Evolutionary conservation across 2,113 vertebrate species (phyloP).

Genomic region (Ondatra zibethicus): DNA sequence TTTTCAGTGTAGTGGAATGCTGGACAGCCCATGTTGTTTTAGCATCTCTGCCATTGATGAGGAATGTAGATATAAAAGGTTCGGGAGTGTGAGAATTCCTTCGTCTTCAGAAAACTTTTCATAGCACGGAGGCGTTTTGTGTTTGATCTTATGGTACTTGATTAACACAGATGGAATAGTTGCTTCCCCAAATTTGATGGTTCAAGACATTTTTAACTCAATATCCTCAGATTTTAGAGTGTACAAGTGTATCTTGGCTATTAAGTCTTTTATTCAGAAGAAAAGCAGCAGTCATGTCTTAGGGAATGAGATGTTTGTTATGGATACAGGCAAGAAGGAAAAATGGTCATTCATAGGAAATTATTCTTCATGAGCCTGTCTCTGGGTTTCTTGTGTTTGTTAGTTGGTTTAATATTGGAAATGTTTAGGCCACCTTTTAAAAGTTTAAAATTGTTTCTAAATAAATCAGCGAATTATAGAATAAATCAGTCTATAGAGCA

Average conservation of each 20-base stretch:
- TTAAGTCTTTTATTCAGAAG: slow-evolving; percentile 32
- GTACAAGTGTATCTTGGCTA: not conserved
- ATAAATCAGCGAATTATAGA: not conserved
- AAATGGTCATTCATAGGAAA: not conserved
- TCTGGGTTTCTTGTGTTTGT: not conserved
- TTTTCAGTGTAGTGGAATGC: not conserved
- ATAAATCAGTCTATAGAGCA: not conserved
- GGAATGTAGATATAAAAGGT: not conserved
- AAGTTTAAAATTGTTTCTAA: slow-evolving; percentile 26
- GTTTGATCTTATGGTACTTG: not conserved
- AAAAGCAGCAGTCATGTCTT: slow-evolving; percentile 3
- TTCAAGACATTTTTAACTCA: slow-evolving; percentile 40
- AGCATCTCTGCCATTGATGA: slow-evolving; percentile 21
- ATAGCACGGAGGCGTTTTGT: slow-evolving; percentile 34
- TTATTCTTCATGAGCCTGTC: not conserved
- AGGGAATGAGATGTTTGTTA: slow-evolving; percentile 11
- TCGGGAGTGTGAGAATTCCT: slow-evolving; percentile 20
- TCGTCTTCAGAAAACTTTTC: slow-evolving; percentile 45
- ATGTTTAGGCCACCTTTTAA: not conserved
- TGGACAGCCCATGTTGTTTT: not conserved
- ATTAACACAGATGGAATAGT: slow-evolving; percentile 42
- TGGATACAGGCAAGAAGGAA: not conserved
- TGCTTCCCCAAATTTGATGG: slow-evolving; percentile 20
- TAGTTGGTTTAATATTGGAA: not conserved
- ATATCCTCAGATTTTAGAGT: slow-evolving; percentile 15